These are phyloP conservation scores for Ischnus inquisitorius DNA, from an alignment of 2,888 invertebrate species.

Conservation along the genomic window DNA sequence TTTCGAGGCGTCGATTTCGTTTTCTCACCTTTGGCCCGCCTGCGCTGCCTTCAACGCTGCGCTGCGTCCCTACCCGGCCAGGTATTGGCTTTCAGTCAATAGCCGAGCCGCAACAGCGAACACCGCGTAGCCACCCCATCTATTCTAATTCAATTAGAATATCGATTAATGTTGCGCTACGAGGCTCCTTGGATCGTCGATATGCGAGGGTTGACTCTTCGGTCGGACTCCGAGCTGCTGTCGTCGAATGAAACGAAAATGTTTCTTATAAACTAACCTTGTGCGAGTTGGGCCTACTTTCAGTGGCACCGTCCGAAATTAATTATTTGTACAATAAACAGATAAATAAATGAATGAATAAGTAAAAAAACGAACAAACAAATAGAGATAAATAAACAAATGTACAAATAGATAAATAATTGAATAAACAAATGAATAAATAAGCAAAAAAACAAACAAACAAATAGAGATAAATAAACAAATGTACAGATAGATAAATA, in stretches of 20 bases:
- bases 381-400: too few species aligned
- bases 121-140: constrained; percentile 63
- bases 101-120: constrained; percentile 51
- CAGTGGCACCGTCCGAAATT: too few species aligned
- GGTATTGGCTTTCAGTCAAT: constrained; percentile 71
- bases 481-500: too few species aligned
- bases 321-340: too few species aligned
- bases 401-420: too few species aligned
- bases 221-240: neutral
- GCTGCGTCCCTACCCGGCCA: constrained; percentile 49
- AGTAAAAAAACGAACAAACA: too few species aligned
- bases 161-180: constrained; percentile 70
- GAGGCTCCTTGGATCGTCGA: constrained; percentile 44
- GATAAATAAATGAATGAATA: too few species aligned
- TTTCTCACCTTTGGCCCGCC: constrained; percentile 66
- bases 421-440: too few species aligned
- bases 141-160: constrained; percentile 77
- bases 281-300: too few species aligned
- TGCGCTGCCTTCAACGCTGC: constrained; percentile 23
- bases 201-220: constrained; percentile 12
- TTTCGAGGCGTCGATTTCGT: constrained; percentile 66
- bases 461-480: too few species aligned
- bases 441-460: too few species aligned
- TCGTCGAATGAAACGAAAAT: neutral
- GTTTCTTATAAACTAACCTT: neutral